These are phyloP conservation scores for Sparus aurata DNA, from an alignment of 2,797 vertebrate species.

Conservation along the genomic window DNA sequence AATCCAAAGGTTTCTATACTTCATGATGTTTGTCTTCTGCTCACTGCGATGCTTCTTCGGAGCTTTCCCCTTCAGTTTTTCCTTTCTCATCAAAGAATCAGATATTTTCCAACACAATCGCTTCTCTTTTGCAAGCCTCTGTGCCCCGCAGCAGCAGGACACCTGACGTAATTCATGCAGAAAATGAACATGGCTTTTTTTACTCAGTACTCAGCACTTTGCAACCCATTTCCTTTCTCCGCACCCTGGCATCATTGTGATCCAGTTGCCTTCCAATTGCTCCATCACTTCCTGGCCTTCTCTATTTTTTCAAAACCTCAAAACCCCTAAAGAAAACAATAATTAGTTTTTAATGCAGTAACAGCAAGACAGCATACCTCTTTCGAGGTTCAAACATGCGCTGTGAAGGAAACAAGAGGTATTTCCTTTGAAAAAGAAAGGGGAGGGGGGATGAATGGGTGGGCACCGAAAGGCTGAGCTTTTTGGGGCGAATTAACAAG, in stretches of 20 bases:
- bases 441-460: conserved; percentile 46
- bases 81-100: not conserved
- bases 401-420: conserved; percentile 46
- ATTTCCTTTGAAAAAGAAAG: conserved; percentile 44
- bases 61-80: not conserved
- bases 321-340: conserved; percentile 4
- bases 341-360: conserved; percentile 50
- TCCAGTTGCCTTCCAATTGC: conserved; percentile 14
- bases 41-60: not conserved
- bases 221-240: not conserved
- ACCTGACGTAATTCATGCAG: not conserved
- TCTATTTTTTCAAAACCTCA: conserved; percentile 29
- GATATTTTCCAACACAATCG: not conserved
- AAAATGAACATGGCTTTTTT: not conserved
- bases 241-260: not conserved
- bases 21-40: not conserved
- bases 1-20: too few relatives aligned
- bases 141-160: not conserved
- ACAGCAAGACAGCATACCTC: conserved; percentile 55
- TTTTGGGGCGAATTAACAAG: conserved; percentile 73
- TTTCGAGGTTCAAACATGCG: conserved; percentile 55
- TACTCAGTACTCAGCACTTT: not conserved
- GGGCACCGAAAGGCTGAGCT: conserved; percentile 60
- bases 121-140: not conserved
- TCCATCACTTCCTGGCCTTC: conserved; percentile 12